Percentiles rank a stretch among this genome's conserved stretches.
phyloP scores from a whole-genome alignment of 1,140 invertebrate species.

The Glomeris maerens region DNA sequence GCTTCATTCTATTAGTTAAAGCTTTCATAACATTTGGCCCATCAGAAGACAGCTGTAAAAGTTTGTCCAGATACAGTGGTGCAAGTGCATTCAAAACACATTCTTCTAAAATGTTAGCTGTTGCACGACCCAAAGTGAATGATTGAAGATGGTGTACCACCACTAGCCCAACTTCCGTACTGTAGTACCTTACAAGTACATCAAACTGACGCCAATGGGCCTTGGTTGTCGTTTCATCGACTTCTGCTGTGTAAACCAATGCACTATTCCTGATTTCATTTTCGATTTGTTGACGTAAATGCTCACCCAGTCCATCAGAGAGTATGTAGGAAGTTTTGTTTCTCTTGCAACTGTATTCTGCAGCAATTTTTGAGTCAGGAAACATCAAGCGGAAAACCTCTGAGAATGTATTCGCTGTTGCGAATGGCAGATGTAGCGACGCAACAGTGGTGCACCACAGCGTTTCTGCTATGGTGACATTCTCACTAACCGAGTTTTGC shows the following conservation, averaged over 20 bases:
- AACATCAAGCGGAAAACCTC: background rate
- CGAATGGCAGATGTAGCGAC: too few species aligned
- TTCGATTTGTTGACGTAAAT: background rate
- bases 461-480: too few species aligned
- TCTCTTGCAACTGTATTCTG: background rate
- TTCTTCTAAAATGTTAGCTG: background rate
- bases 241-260: background rate
- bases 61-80: background rate
- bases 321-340: background rate
- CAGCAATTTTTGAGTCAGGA: background rate
- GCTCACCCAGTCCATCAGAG: background rate
- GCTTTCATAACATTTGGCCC: conserved; percentile 2
- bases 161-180: background rate
- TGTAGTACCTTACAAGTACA: background rate
- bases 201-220: background rate
- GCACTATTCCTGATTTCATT: conserved; percentile 1
- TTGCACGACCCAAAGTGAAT: background rate
- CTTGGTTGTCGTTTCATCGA: conserved; percentile 1
- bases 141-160: conserved; percentile 2
- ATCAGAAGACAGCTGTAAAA: background rate
- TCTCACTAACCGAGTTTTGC: too few species aligned
- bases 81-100: background rate
- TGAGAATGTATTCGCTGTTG: background rate
- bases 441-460: too few species aligned
- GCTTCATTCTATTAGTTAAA: background rate